Conservation (phyloP, 2,888 invertebrate species). For the Microdon myrmicae region DNA sequence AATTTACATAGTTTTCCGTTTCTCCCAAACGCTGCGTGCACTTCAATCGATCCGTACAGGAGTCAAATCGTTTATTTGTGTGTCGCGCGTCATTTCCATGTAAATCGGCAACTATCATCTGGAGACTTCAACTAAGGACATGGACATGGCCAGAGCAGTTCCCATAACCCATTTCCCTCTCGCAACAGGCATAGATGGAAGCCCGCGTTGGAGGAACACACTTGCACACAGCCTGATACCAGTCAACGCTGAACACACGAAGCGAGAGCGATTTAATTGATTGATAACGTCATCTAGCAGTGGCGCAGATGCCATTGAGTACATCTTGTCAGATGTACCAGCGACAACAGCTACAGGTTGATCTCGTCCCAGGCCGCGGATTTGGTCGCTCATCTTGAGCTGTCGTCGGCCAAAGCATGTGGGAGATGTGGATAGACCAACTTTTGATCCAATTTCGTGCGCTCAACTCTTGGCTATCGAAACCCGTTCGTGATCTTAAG, state of each 20-base stretch:
- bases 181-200: constrained; percentile 22
- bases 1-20: constrained; percentile 54
- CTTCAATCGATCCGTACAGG: no score
- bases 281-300: constrained; percentile 56
- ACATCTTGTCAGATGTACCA: constrained; percentile 54
- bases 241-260: constrained; percentile 23
- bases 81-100: constrained; percentile 47
- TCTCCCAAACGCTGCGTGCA: constrained; percentile 16
- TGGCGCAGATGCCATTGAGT: constrained; percentile 51
- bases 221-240: constrained; percentile 3
- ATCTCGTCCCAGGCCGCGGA: constrained; percentile 49
- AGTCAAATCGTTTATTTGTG: constrained; percentile 43
- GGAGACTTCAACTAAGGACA: constrained; percentile 28
- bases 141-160: constrained; percentile 48
- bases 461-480: constrained; percentile 38
- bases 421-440: constrained; percentile 23
- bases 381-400: constrained; percentile 42
- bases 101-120: constrained; percentile 51
- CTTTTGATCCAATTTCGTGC: constrained; percentile 49
- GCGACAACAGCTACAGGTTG: no score
- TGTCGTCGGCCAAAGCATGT: constrained; percentile 33
- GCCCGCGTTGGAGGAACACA: constrained; percentile 15
- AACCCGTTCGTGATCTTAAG: constrained; percentile 48
- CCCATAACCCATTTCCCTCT: constrained; percentile 51
- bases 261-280: constrained; percentile 54